A percentile compares a stretch with the other conserved stretches of the same genome.
Conservation (phyloP, 2,888 invertebrate genomes). For the Micoletzkya japonica region DNA sequence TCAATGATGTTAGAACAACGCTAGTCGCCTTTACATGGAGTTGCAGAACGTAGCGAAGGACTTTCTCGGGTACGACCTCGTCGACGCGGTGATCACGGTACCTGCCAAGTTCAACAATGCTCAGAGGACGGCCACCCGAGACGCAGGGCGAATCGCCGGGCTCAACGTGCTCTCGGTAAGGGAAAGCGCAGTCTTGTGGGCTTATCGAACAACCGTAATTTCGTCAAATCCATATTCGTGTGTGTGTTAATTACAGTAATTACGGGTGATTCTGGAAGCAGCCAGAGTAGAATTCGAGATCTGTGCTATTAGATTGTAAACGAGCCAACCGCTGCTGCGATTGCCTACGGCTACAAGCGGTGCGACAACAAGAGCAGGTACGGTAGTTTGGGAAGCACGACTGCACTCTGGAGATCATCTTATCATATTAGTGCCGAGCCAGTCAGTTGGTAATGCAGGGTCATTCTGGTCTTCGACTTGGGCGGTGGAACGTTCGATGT, state of each 20-base stretch:
- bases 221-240: too few relatives aligned
- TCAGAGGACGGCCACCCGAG: conserved; percentile 11
- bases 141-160: conserved; percentile 2
- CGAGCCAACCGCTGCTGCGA: conserved; percentile 3
- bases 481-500: conserved; percentile 9
- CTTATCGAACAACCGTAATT: too few relatives aligned
- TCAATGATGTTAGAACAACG: too few relatives aligned
- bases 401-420: too few relatives aligned
- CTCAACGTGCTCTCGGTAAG: conserved; percentile 9
- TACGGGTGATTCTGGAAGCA: too few relatives aligned
- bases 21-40: too few relatives aligned
- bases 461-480: neutral
- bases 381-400: too few relatives aligned
- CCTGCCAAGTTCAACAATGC: conserved; percentile 24
- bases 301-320: conserved; percentile 1
- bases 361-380: neutral
- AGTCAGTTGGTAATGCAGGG: neutral
- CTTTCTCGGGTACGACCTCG: neutral
- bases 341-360: neutral
- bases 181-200: neutral
- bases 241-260: neutral
- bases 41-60: conserved; percentile 7
- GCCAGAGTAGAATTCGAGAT: too few relatives aligned
- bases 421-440: neutral
- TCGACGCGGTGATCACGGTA: conserved; percentile 20